Evolutionary conservation across 2,797 vertebrate species (phyloP).

Genomic region (Dendrocincla tyrannina): DNA sequence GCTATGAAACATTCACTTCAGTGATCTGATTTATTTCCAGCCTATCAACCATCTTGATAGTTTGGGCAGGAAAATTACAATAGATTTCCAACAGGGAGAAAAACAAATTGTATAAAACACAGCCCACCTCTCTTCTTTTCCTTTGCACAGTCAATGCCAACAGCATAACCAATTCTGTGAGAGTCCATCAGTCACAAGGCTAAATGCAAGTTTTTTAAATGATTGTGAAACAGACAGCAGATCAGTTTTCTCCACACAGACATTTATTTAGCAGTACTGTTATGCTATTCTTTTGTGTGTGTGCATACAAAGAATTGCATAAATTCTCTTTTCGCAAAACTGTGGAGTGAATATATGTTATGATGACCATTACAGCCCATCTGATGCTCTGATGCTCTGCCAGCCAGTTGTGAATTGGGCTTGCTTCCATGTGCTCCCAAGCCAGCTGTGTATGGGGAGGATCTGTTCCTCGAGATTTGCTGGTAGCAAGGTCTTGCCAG

Average conservation of each 20-base stretch:
- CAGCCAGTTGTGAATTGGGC: background rate
- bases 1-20: background rate
- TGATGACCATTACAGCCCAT: background rate
- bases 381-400: background rate
- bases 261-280: background rate
- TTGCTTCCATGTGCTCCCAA: background rate
- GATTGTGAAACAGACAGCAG: background rate
- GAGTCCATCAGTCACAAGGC: background rate
- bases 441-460: background rate
- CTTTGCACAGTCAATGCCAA: background rate
- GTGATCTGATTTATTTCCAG: conserved; percentile 7
- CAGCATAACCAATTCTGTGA: conserved; percentile 7
- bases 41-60: conserved; percentile 6
- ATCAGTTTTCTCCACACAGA: conserved; percentile 1
- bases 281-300: background rate
- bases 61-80: conserved; percentile 6
- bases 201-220: background rate
- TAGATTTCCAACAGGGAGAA: conserved; percentile 23
- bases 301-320: background rate
- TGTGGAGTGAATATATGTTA: background rate
- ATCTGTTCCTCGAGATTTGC: background rate
- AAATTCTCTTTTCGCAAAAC: background rate
- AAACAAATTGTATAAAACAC: background rate
- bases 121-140: background rate
- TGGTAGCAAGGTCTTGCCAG: background rate